Evolutionary conservation across 2,888 invertebrate genomes (phyloP).

Genomic region (Onchidella celtica): DNA sequence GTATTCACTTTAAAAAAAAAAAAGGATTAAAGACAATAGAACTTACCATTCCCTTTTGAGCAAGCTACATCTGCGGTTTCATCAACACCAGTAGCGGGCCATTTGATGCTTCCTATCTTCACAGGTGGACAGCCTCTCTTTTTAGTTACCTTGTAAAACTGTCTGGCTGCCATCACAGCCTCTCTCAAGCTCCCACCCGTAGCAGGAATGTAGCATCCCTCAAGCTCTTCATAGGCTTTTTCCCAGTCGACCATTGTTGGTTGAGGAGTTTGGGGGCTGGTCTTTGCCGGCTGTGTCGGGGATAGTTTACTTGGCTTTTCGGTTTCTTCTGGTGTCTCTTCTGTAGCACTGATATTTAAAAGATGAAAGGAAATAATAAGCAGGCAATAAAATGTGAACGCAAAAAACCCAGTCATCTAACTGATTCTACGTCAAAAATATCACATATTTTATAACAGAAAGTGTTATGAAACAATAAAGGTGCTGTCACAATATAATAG

Average conservation of each 20-base stretch:
- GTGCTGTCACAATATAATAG: too few species aligned
- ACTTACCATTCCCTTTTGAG: slow-evolving; percentile 50
- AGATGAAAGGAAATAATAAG: too few species aligned
- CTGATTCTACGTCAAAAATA: too few species aligned
- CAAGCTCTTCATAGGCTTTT: slow-evolving; percentile 17
- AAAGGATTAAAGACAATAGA: too few species aligned
- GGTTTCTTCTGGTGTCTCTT: slow-evolving; percentile 13
- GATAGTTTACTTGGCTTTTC: neutral
- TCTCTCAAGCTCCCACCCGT: slow-evolving; percentile 11
- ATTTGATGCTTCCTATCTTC: slow-evolving; percentile 57
- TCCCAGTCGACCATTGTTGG: slow-evolving; percentile 35
- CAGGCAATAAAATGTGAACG: too few species aligned
- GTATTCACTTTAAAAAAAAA: too few species aligned
- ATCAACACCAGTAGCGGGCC: slow-evolving; percentile 54
- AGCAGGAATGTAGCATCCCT: slow-evolving; percentile 45
- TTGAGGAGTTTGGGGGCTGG: slow-evolving; percentile 1
- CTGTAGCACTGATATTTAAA: too few species aligned
- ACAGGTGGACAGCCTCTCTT: slow-evolving; percentile 57
- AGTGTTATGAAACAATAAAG: too few species aligned
- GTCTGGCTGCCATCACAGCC: neutral
- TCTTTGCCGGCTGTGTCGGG: neutral
- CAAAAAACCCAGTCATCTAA: too few species aligned
- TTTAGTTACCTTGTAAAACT: slow-evolving; percentile 35
- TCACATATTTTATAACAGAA: too few species aligned
- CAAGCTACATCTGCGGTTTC: slow-evolving; percentile 50